These are phyloP conservation scores for Phengaris arion DNA, from an alignment of 2,888 invertebrate species.

Conservation along the genomic window DNA sequence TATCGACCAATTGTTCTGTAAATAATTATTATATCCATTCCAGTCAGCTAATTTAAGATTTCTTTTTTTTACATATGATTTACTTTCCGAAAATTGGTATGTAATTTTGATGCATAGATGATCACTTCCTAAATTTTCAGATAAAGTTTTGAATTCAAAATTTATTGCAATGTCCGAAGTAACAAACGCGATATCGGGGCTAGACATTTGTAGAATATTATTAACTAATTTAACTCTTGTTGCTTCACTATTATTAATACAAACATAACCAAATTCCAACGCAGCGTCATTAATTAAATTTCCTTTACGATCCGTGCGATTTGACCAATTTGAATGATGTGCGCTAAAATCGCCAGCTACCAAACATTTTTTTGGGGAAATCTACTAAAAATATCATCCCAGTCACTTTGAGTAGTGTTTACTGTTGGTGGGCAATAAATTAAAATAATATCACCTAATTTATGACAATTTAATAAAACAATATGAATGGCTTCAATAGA, in stretches of 20 bases:
- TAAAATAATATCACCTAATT: constrained; percentile 38
- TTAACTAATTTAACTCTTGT: constrained; percentile 39
- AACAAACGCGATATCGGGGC: constrained; percentile 42
- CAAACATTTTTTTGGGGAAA: constrained; percentile 33
- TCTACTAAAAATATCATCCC: constrained; percentile 39
- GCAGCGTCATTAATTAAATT: constrained; percentile 37
- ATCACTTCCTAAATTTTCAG: no score
- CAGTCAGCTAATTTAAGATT: no score
- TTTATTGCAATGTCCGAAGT: no score
- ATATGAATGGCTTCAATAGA: constrained; percentile 38
- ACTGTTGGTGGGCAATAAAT: constrained; percentile 40
- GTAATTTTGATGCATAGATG: no score
- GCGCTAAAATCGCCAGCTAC: constrained; percentile 43
- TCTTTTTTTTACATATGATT: no score
- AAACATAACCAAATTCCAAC: constrained; percentile 34
- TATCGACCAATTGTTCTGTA: no score
- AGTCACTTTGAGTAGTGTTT: constrained; percentile 36
- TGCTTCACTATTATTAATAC: constrained; percentile 36
- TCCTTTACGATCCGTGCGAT: constrained; percentile 40
- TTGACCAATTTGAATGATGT: constrained; percentile 43
- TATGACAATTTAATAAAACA: constrained; percentile 39
- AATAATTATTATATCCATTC: no score
- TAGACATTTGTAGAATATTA: constrained; percentile 35
- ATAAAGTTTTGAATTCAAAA: no score
- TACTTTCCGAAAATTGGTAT: no score